Percentiles rank a stretch among this genome's conserved stretches.
Conservation (phyloP, 2,113 vertebrate species). For the Felis catus region DNA sequence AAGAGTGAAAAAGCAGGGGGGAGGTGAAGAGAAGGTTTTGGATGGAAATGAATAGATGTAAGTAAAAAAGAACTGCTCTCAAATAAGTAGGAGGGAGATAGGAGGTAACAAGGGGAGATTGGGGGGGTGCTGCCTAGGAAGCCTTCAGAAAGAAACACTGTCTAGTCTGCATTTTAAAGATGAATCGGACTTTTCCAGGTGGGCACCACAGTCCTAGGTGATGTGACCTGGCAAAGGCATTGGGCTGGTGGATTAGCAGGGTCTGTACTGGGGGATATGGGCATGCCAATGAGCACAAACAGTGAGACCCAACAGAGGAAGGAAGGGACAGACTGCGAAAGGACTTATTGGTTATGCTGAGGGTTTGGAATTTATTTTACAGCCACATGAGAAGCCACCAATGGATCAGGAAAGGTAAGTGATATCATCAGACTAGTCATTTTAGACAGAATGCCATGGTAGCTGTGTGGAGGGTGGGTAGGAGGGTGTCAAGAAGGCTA, state of each 20-base stretch:
- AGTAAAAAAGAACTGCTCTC: background rate
- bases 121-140: background rate
- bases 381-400: background rate
- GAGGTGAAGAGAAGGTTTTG: background rate
- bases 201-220: no score
- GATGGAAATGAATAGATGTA: background rate
- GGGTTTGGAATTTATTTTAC: background rate
- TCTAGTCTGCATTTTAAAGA: background rate
- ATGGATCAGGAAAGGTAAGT: background rate
- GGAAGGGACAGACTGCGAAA: background rate
- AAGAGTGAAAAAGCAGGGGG: background rate
- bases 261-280: background rate
- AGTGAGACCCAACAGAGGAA: background rate
- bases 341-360: background rate
- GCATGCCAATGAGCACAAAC: background rate
- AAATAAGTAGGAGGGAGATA: background rate
- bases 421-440: background rate
- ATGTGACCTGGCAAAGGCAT: background rate
- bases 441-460: background rate
- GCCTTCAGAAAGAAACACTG: background rate
- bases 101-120: background rate
- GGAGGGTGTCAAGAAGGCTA: background rate
- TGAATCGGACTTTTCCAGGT: background rate
- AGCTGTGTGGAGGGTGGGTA: background rate
- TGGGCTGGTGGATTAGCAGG: background rate